These are phyloP conservation scores for Odontocolon sp. DNA, from an alignment of 2,888 invertebrate species.

Conservation along the genomic window DNA sequence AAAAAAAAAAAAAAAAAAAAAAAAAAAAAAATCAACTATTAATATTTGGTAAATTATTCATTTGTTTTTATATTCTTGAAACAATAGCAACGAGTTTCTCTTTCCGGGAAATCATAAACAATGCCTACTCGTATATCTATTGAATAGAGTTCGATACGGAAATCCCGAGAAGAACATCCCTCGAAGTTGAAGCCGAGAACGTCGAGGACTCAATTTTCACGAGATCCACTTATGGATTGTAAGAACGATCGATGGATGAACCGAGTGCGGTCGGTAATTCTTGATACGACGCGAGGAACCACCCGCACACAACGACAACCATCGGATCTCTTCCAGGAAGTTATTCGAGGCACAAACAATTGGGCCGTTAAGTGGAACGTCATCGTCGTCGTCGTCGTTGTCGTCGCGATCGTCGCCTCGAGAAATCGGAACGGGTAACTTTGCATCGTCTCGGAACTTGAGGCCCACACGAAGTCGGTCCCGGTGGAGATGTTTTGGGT, in stretches of 20 bases:
- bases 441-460: slow-evolving; percentile 44
- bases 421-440: slow-evolving; percentile 1
- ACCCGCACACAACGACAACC: slow-evolving; percentile 37
- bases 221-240: slow-evolving; percentile 9
- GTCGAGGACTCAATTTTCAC: no score
- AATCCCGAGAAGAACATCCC: slow-evolving; percentile 38
- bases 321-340: slow-evolving; percentile 42
- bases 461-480: slow-evolving; percentile 33
- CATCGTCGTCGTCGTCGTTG: slow-evolving; percentile 1
- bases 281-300: slow-evolving; percentile 10
- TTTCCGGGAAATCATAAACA: slow-evolving; percentile 46
- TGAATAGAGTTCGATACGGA: slow-evolving; percentile 8
- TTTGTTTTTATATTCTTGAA: slow-evolving; percentile 22
- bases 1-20: not conserved
- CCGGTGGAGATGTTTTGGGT: slow-evolving; percentile 47
- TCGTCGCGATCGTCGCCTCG: not conserved
- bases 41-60: not conserved
- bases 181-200: not conserved
- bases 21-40: not conserved
- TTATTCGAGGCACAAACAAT: slow-evolving; percentile 51
- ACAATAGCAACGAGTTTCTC: slow-evolving; percentile 11
- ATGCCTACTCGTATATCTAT: slow-evolving; percentile 19
- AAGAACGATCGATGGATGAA: slow-evolving; percentile 42
- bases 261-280: slow-evolving; percentile 10
- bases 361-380: slow-evolving; percentile 41